A percentile compares a stretch with the other conserved stretches of the same genome.
Evolutionary conservation across 2,797 vertebrate species (phyloP).

Genomic region (Microcaecilia unicolor): DNA sequence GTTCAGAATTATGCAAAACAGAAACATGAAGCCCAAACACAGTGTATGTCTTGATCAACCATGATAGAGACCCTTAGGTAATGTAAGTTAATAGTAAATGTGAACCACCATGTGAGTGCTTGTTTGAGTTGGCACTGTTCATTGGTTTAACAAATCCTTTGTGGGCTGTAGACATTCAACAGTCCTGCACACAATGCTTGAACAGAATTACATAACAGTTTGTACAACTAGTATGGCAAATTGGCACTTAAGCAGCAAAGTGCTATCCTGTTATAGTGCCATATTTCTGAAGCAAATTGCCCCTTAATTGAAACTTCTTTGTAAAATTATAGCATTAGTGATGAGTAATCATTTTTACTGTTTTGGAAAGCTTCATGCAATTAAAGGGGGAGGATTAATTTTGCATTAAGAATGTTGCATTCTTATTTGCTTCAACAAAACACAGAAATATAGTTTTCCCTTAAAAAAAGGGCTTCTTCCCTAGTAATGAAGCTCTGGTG

Average conservation of each 20-base stretch:
- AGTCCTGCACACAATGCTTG: constrained; percentile 19
- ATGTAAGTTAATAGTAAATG: constrained; percentile 42
- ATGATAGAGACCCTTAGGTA: constrained; percentile 39
- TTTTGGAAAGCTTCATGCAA: constrained; percentile 19
- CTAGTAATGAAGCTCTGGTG: constrained; percentile 52
- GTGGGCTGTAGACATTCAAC: constrained; percentile 22
- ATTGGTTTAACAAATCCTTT: constrained; percentile 41
- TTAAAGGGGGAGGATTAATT: constrained; percentile 47
- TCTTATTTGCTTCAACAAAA: constrained; percentile 58
- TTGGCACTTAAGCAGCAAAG: constrained; percentile 23
- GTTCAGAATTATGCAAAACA: constrained; percentile 18
- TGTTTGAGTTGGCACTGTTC: constrained; percentile 29
- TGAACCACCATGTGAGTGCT: constrained; percentile 40
- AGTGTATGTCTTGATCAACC: constrained; percentile 17
- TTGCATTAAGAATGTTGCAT: constrained; percentile 52
- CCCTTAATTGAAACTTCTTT: constrained; percentile 39
- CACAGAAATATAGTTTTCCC: constrained; percentile 42
- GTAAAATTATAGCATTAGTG: constrained; percentile 21
- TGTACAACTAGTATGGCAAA: constrained; percentile 17
- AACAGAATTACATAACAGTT: constrained; percentile 37
- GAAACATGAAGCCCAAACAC: constrained; percentile 25
- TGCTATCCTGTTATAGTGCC: constrained; percentile 22
- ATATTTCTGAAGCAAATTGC: constrained; percentile 39
- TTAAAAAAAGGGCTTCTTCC: constrained; percentile 47
- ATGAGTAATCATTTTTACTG: constrained; percentile 17